Base-by-base conservation (phyloP, 2,888 invertebrate genomes). In the Habrosyne pyritoides region DNA sequence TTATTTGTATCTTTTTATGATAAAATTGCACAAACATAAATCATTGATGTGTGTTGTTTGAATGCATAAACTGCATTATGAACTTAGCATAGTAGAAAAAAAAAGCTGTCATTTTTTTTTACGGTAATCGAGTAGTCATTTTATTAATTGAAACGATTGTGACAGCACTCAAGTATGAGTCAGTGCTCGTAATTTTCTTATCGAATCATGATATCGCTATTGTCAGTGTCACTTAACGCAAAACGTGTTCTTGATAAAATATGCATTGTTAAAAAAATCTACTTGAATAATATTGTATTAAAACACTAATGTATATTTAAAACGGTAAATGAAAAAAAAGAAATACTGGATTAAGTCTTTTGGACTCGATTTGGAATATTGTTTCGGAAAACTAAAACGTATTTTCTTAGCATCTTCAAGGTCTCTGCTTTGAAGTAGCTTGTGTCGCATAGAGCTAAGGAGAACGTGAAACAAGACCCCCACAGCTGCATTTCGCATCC, bases 401-500 rank as follows among this genome's bases (percentile, higher is more conserved):
- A n/a, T n/a, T n/a, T n/a, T n/a, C n/a, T n/a, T n/a, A n/a, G n/a
- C n/a, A n/a, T n/a, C n/a, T n/a, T n/a, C n/a, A n/a, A n/a, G n/a
- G n/a, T n/a, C n/a, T n/a, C n/a, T n/a, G n/a, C n/a, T n/a, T n/a
- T n/a, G n/a, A n/a, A n/a, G n/a, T n/a, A n/a, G n/a, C n/a, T n/a
- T n/a, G n/a, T n/a, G n/a, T n/a, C n/a, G n/a, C n/a, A n/a, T n/a
- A n/a, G n/a, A n/a, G n/a, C n/a, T n/a, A n/a, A n/a, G n/a, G n/a
- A 42, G 42, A 42, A 18, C 18, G 42, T 42, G 42, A 62, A 57
- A 55, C 59, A 47, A 57, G 53, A 53, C 47, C 26, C 51, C 28
- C 53, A 64, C 78, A 79, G 75, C 76, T 81, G 79, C 78, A 77
- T 75, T 80, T 82, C 67, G 75, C 77, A 73, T 67, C 70, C 61